Evolutionary conservation across 2,113 vertebrate genomes (phyloP).

Genomic region (Grantiella picta): DNA sequence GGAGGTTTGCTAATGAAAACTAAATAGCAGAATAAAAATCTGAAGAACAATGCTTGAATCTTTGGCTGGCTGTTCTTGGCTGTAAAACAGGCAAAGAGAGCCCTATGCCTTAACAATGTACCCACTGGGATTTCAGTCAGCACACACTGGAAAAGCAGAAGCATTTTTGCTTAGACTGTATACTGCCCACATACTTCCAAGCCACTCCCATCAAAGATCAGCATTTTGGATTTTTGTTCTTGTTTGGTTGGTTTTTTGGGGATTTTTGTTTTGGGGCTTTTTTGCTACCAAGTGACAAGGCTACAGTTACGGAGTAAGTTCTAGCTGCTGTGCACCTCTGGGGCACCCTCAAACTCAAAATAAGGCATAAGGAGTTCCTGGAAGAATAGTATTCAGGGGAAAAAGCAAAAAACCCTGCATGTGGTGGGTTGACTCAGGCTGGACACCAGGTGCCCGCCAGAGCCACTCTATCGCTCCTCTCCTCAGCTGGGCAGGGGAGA

Average conservation of each 20-base stretch:
- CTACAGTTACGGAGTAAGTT: not conserved
- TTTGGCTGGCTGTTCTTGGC: not conserved
- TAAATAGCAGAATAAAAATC: not conserved
- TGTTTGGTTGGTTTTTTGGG: no score
- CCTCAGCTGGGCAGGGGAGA: not conserved
- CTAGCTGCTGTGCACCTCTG: not conserved
- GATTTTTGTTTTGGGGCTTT: not conserved
- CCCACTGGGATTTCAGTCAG: not conserved
- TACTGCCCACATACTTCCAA: not conserved
- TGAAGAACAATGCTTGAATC: not conserved
- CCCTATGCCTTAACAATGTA: not conserved
- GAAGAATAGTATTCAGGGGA: not conserved
- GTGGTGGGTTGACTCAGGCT: not conserved
- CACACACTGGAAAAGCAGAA: not conserved
- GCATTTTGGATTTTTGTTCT: not conserved
- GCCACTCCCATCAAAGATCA: not conserved
- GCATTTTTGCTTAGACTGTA: not conserved
- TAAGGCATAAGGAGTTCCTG: not conserved
- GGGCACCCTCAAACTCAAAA: not conserved
- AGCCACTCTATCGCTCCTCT: not conserved
- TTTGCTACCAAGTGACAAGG: not conserved
- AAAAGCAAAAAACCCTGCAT: not conserved
- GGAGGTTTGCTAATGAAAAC: not conserved
- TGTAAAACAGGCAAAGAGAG: not conserved
- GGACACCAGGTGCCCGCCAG: not conserved